These are phyloP conservation scores for Acholoe squamosa DNA, from an alignment of 2,888 invertebrate species.

Conservation along the genomic window DNA sequence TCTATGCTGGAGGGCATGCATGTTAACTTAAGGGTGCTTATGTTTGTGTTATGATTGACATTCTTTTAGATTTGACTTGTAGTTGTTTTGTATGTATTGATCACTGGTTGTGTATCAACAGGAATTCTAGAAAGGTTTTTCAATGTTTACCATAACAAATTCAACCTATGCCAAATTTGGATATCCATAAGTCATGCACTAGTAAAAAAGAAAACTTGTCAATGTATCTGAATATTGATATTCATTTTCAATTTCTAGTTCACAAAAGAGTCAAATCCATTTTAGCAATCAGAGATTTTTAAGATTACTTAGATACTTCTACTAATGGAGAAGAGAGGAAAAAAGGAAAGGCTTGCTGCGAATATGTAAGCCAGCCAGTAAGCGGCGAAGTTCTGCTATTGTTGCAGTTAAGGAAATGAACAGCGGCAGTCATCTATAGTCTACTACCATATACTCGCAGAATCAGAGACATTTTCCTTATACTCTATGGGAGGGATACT, in stretches of 20 bases:
- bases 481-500: conserved; percentile 10
- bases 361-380: conserved; percentile 49
- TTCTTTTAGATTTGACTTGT: conserved; percentile 38
- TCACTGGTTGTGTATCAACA: background rate
- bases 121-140: background rate
- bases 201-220: background rate
- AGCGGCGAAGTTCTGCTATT: conserved; percentile 36
- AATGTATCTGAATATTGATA: background rate
- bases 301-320: conserved; percentile 26
- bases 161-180: background rate
- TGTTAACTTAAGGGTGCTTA: conserved; percentile 25
- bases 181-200: conserved; percentile 11
- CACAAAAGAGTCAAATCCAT: conserved; percentile 12
- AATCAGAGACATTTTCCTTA: background rate
- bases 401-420: background rate
- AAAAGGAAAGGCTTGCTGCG: conserved; percentile 47
- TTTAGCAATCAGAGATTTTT: conserved; percentile 33
- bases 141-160: background rate
- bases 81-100: background rate
- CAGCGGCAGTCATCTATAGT: conserved; percentile 38
- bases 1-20: conserved; percentile 51
- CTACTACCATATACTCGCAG: conserved; percentile 5
- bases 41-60: conserved; percentile 1
- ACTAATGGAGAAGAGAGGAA: conserved; percentile 35
- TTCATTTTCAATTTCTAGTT: conserved; percentile 14